Base-by-base conservation (phyloP, 2,797 vertebrate genomes). In the Gymnopithys bicolor region DNA sequence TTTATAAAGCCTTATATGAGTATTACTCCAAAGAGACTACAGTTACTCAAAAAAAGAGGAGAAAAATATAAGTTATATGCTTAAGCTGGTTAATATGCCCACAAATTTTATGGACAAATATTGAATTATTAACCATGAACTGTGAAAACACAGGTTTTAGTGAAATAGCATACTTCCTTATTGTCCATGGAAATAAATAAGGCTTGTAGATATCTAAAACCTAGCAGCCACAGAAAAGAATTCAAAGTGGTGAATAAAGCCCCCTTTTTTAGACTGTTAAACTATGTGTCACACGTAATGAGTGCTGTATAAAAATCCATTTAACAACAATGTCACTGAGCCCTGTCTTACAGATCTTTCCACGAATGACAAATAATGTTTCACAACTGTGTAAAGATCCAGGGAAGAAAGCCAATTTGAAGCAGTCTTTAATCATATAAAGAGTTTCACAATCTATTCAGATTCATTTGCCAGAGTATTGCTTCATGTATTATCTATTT, bases 401-500 rank as follows among this genome's bases (percentile, higher is more conserved):
- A 96, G 74, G 45, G 16, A 60, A 17, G 19, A 62, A 93, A 79
- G 17, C 14, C 81, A 93, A 84, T 81, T 95, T 94, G 67, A 62
- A 88, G 68, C 77, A 91, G 83, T 73, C 53, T 88, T 37, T 95
- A 84, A 94, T 96, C 75, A 95, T 30, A 41, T 79, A 77, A 46
- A 56, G 73, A 93, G 45, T 96, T 96, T 67, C 70, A 55, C 89
- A 95, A 49, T 95, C 75, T 93, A 25, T 69, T 94, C 68, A 88
- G 87, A 93, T 93, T 94, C 3, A 92, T 96, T 97, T 97, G 91
- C 53, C 16, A 51, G 87, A 69, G 74, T 95, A 84, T 90, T 97
- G 88, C 95, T 96, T 97, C 94, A 95, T 89, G 89, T 89, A 79
- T 70, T 94, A 48, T 95, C 77, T 96, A 51, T 96, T 97, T 97